Base-by-base conservation (phyloP, 1,140 invertebrate species). In the Hyposmocoma kahamanoa region DNA sequence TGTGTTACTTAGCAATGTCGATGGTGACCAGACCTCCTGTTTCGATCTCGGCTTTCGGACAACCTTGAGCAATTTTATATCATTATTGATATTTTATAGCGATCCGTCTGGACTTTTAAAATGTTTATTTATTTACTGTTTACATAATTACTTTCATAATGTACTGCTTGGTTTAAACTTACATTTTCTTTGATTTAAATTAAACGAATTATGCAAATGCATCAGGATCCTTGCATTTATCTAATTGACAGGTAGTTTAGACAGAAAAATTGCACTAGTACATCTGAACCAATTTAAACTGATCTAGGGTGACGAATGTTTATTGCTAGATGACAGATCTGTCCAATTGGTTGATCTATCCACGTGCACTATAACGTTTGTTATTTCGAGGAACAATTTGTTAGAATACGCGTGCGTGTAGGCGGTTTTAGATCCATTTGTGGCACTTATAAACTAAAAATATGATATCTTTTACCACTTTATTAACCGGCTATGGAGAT, bases 11-110 rank as follows among this genome's bases (percentile, higher is more conserved):
- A 77, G 72, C 68, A 63, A 69, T 61, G 63, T 61, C 63, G 57
- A 54, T 55, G 63, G 62, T 19, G 38, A 26, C 18, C 61, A 52
- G 59, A 57, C 67, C 65, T 76, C 62, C 49, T 56, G 62, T 76
- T 69, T 64, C 67, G 54, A 56, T 72, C 56, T 84, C 76, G 72
- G 71, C 72, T 84, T 80, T 67, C 73, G 61, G 56, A 49, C 61
- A 67, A 67, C 73, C 75, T 80, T 83, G 73, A 28, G 42, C 65
- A 36, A n/a, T 36, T n/a, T n/a, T n/a, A n/a, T n/a, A n/a, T n/a
- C n/a, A n/a, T n/a, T n/a, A n/a, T n/a, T n/a, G n/a, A n/a, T n/a
- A n/a, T n/a, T n/a, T n/a, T n/a, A n/a, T n/a, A n/a, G n/a, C n/a
- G n/a, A n/a, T n/a, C n/a, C n/a, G n/a, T n/a, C n/a, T n/a, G n/a